Base-by-base conservation (phyloP, 2,113 vertebrate genomes). In the Pelvicachromis taeniatus region DNA sequence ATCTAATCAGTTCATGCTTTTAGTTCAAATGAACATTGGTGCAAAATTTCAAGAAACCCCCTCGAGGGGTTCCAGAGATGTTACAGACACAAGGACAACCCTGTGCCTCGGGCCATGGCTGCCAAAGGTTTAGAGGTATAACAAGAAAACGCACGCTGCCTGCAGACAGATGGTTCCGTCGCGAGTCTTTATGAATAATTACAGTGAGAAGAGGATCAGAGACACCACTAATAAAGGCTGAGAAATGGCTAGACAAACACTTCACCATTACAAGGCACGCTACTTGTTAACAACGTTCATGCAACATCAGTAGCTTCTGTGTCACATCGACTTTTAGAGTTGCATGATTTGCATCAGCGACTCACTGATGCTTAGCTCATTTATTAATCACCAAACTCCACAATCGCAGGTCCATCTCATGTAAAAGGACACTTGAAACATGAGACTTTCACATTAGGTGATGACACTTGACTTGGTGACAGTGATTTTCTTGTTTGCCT, bases 361-460 rank as follows among this genome's bases (percentile, higher is more conserved):
- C 16, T 75, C 7, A 26, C 21, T 31, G 68, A 75, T 75, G 42
- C 63, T 45, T 23, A 9, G 42, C 52, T 21, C 5, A 21, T 21
- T 50, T 50, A 31, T n/a, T 31, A 31, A 50, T 50, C 4, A 4
- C 2, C 26, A 50, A 31, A 31, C 6, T 50, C 0, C 0, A 48
- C 2, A 50, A 31, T 73, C 6, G 1, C 26, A 73, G 16, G 42
- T 26, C 16, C 29, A 8, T 50, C 29, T 75, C 68, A 48, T 29
- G 23, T 50, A 50, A 50, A 48, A 50, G 68, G 9, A 17, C 16
- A 48, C 45, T 12, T 1, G 16, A 50, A 75, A 75, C 26, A n/a
- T 50, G 16, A 50, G 42, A 75, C 26, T 50, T 45, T 13, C 16
- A 1, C 16, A 5, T 26, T 75, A 7, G 23, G 45, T 31, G 68